Conservation (phyloP, 2,113 vertebrate species). For the Tenebrosternarchus preto region DNA sequence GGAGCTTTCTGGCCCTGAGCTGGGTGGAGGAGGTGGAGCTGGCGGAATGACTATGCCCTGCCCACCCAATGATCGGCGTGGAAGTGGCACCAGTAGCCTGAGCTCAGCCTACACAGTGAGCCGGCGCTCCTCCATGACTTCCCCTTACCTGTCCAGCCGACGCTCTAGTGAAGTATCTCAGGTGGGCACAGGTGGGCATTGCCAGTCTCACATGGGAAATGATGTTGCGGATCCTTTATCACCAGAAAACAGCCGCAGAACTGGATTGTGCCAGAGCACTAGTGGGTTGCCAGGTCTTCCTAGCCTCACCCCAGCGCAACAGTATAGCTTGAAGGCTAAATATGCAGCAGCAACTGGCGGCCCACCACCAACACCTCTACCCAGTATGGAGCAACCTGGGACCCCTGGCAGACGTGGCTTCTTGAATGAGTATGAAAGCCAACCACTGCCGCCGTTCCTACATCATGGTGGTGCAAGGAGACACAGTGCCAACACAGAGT, state of each 20-base stretch:
- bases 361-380: constrained; percentile 84
- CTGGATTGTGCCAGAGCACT: constrained; percentile 65
- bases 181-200: constrained; percentile 63
- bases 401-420: constrained; percentile 64
- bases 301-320: constrained; percentile 85
- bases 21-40: constrained; percentile 55
- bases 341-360: constrained; percentile 88
- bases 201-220: constrained; percentile 41
- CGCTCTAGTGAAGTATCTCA: constrained; percentile 80
- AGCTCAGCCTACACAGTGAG: constrained; percentile 95
- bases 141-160: constrained; percentile 81
- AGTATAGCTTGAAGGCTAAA: constrained; percentile 89
- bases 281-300: constrained; percentile 77
- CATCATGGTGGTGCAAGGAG: constrained; percentile 71
- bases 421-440: constrained; percentile 70
- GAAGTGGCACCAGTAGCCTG: constrained; percentile 88
- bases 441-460: constrained; percentile 69
- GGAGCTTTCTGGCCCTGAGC: constrained; percentile 76
- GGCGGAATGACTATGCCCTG: constrained; percentile 55
- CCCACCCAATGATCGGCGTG: constrained; percentile 78
- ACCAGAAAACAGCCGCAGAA: constrained; percentile 73
- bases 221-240: constrained; percentile 75
- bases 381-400: constrained; percentile 74
- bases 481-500: constrained; percentile 80
- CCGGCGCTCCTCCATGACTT: constrained; percentile 87